Percentiles rank a stretch among this genome's conserved stretches.
Conservation (phyloP, 2,797 vertebrate species). For the Forpus xanthops region DNA sequence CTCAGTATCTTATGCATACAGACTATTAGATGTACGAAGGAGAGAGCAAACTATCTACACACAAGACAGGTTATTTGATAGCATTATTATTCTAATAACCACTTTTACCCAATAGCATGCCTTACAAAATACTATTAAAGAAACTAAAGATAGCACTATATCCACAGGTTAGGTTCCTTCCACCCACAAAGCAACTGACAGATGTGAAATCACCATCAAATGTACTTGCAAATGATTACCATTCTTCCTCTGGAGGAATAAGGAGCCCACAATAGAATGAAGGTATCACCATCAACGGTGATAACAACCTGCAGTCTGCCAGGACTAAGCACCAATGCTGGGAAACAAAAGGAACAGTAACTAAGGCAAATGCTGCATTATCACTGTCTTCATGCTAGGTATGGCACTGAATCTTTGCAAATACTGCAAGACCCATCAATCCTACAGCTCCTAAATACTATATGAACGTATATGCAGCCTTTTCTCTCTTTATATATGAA, state of each 20-base stretch:
- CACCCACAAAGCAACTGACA: background rate
- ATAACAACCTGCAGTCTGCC: background rate
- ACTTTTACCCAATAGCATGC: background rate
- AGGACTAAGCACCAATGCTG: background rate
- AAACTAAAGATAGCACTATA: background rate
- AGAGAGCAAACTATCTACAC: background rate
- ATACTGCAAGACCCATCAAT: background rate
- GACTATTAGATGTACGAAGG: background rate
- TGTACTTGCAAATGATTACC: background rate
- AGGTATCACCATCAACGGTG: background rate
- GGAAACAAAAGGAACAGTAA: background rate
- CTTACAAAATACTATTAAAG: background rate
- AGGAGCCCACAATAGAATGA: background rate
- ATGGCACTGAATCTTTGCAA: background rate
- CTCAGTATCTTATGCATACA: background rate
- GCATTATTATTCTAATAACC: background rate
- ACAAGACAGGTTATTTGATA: background rate
- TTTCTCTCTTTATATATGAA: background rate
- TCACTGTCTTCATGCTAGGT: background rate
- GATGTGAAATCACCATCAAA: background rate
- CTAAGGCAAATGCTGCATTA: background rate
- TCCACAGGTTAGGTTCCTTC: background rate
- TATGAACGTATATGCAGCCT: background rate
- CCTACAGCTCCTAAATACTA: background rate
- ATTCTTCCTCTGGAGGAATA: background rate